Base-by-base conservation (phyloP, 2,888 invertebrate genomes). In the Andrena hattorfiana region DNA sequence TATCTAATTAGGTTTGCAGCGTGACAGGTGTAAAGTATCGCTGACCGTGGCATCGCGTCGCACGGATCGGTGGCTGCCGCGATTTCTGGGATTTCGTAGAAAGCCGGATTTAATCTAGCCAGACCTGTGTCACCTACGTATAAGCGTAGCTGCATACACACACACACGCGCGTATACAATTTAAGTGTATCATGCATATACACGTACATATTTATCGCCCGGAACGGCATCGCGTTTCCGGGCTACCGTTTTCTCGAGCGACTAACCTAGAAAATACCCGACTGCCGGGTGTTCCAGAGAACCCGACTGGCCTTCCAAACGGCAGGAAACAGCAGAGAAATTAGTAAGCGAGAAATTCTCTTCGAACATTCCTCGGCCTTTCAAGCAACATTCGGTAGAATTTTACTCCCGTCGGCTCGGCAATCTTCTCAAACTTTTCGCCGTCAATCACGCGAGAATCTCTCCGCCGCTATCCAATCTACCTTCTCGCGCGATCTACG, bases 1-100 rank as follows among this genome's bases (percentile, higher is more conserved):
- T 42, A 78, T 83, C 84, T 89, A 89, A 89, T 90, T 89, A 86
- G 69, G 79, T 87, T 77, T 75, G 83, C 59, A 73, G 42, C 35
- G 76, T 81, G 82, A 74, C 59, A 69, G 81, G 88, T 87, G 87
- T 85, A 85, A 88, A 85, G 82, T 86, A 83, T 87, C 63, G 85
- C 71, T 83, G 78, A 84, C 84, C 80, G 75, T 77, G 4, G n/a
- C 67, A 54, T 51, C n/a, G 23, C 64, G 59, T 71, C 42, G 51
- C 76, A 42, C 7, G 67, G 62, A 83, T 87, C 81, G 81, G 75
- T 56, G 56, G 20, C 16, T 66, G 7, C 42, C 71, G 49, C 79
- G 85, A 87, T 87, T 83, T 83, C 85, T 76, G 71, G 71, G 86
- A 86, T 85, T 83, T 83, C 66, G 56, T 72, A 30, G 23, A 48